Evolutionary conservation across 2,797 vertebrate genomes (phyloP).

Genomic region (Pangasius djambal): DNA sequence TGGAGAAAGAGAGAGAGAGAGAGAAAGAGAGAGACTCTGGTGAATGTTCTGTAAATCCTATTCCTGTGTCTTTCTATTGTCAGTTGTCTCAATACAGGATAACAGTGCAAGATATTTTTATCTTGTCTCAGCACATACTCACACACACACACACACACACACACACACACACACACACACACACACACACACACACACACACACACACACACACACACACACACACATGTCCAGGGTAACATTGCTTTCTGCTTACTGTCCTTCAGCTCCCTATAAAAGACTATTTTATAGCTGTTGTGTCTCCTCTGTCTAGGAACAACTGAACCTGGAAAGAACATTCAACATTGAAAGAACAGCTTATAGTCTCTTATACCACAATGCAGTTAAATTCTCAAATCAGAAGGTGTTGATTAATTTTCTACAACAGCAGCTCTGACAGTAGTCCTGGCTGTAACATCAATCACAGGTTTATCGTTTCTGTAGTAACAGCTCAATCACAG

Average conservation of each 20-base stretch:
- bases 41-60: constrained; percentile 7
- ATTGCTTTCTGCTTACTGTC: background rate
- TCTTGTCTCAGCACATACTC: background rate
- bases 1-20: constrained; percentile 43
- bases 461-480: background rate
- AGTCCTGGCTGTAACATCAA: background rate
- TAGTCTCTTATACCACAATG: background rate
- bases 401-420: too few relatives aligned
- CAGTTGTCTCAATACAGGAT: constrained; percentile 13
- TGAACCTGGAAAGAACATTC: background rate
- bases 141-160: background rate
- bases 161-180: background rate
- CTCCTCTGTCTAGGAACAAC: background rate
- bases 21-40: background rate
- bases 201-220: background rate
- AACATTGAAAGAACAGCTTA: background rate
- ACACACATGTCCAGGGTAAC: background rate
- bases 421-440: too few relatives aligned
- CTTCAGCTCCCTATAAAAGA: background rate
- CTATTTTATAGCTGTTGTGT: background rate
- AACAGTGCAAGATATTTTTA: constrained; percentile 23
- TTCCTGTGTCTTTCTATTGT: background rate
- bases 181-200: background rate
- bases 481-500: background rate
- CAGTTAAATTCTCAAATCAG: too few relatives aligned